Conservation (phyloP, 2,113 vertebrate genomes). For the Athene cunicularia region DNA sequence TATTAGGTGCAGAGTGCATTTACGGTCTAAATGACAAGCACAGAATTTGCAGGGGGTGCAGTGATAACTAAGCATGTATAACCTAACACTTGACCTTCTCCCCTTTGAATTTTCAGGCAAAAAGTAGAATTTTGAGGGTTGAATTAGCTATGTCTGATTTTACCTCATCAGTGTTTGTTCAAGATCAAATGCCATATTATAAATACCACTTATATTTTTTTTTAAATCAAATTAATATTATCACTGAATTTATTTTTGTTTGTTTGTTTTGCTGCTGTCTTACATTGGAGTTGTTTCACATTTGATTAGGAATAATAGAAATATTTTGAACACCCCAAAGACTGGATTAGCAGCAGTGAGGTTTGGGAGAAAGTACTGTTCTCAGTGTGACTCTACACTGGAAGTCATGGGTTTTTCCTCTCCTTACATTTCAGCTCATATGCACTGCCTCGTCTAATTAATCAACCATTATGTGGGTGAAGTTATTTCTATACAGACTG, state of each 20-base stretch:
- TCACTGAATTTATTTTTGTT: not conserved
- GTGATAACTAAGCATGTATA: not conserved
- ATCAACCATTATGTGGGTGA: slow-evolving; percentile 5
- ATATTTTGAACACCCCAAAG: not conserved
- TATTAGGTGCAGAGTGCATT: not conserved
- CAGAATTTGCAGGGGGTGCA: not conserved
- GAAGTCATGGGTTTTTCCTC: not conserved
- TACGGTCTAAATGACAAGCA: not conserved
- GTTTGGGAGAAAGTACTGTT: not conserved
- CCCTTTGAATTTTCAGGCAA: not conserved
- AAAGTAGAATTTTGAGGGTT: not conserved
- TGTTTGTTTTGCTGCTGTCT: not conserved
- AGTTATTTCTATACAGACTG: not conserved
- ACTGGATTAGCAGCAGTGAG: not conserved
- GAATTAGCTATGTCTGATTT: not conserved
- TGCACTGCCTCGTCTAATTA: not conserved
- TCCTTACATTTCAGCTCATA: not conserved
- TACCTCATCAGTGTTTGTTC: not conserved
- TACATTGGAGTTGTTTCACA: not conserved
- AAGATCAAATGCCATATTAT: not conserved
- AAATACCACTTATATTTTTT: not conserved
- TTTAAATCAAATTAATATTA: not conserved
- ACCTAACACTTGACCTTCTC: not conserved
- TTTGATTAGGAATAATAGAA: not conserved
- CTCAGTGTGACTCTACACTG: not conserved